Evolutionary conservation across 1,140 invertebrate species (phyloP), one percentile per base, ranked within the genome.

Genomic region (Temnothorax curvispinosus): DNA sequence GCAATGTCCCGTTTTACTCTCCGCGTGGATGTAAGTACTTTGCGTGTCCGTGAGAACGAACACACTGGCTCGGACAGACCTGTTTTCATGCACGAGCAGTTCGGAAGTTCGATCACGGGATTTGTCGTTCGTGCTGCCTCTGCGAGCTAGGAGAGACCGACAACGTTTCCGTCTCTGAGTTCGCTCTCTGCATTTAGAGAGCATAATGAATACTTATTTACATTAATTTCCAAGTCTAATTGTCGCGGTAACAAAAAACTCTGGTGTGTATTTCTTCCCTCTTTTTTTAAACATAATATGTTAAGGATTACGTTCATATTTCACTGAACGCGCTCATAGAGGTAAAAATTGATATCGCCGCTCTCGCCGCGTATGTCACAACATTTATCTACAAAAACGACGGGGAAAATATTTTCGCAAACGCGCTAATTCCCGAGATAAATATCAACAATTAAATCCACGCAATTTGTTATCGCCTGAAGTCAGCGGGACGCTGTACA

Each of bases 1-100:
- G 82, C 82, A 90, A 90, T 82, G 82, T 87, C 60, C 89, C 72
- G 69, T 76, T 75, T 69, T 56, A 56, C 52, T 88, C 84, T 47
- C 44, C 67, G 44, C 54, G 35, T n/a, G 88, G 35, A 60, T 85
- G 80, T 58, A 50, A 8, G 67, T 3, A 32, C 13, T n/a, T 47
- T n/a, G 80, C 41, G 13, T 8, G 78, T 81, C 35, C 50, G 65
- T 74, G 80, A 75, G 69, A 75, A 62, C 54, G 41, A 84, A 84
- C 69, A 84, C 69, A 84, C 69, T 15, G 32, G 38, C 54, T 60
- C n/a, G 54, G 8, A 47, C 41, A 60, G 27, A 81, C 65, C 50
- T 74, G 52, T 50, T 84, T 72, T 74, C 80, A 60, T 84, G 80
- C 80, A 84, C 80, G 69, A 84, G 60, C 80, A 84, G 54, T 84